phyloP scores from a whole-genome alignment of 2,797 vertebrate species.

The Schizopygopsis pylzovi region DNA sequence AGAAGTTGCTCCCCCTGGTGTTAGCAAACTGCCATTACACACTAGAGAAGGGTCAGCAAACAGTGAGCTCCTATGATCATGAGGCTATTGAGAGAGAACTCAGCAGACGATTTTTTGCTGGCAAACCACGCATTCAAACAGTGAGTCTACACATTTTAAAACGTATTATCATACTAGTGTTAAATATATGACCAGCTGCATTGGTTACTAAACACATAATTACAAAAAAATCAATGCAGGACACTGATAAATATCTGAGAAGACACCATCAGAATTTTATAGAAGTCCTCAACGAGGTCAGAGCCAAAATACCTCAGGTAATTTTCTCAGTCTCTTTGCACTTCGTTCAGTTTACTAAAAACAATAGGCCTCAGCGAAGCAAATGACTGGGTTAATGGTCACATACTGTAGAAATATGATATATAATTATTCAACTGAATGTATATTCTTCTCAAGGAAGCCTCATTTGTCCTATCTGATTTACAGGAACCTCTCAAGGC shows the following conservation, averaged over 20 bases:
- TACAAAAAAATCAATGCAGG: constrained; percentile 60
- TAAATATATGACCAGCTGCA: background rate
- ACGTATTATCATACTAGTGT: background rate
- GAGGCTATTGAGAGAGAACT: constrained; percentile 72
- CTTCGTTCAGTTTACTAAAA: background rate
- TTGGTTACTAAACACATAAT: background rate
- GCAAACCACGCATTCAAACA: constrained; percentile 74
- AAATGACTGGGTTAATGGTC: background rate
- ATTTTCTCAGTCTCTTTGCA: constrained; percentile 17
- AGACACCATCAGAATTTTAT: constrained; percentile 77
- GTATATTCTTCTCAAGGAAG: background rate
- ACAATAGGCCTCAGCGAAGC: background rate
- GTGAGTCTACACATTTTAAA: constrained; percentile 59
- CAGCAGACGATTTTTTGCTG: constrained; percentile 70
- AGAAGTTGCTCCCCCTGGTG: constrained; percentile 77
- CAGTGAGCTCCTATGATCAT: constrained; percentile 67
- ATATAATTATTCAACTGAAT: background rate
- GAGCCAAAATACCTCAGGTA: constrained; percentile 76
- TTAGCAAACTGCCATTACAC: constrained; percentile 79
- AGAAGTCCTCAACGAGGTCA: constrained; percentile 72
- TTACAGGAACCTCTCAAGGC: constrained; percentile 72
- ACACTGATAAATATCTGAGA: constrained; percentile 72
- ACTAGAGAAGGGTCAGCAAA: constrained; percentile 73
- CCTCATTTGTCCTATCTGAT: background rate
- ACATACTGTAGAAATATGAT: background rate